Percentiles rank a stretch among this genome's conserved stretches.
phyloP scores from a whole-genome alignment of 2,888 invertebrate genomes.

The Conchocele bisecta region DNA sequence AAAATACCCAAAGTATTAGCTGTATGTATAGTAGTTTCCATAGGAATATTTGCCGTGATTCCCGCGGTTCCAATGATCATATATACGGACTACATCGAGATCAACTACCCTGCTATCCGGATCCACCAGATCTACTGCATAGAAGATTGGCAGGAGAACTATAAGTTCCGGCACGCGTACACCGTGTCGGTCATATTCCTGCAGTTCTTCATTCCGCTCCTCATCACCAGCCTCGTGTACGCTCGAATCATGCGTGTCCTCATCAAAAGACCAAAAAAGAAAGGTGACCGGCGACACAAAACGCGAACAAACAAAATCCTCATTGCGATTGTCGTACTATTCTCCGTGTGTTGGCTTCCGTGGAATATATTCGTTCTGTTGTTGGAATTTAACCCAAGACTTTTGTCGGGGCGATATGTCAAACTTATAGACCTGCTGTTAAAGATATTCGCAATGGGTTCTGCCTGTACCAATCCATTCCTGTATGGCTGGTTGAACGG shows the following conservation, averaged over 20 bases:
- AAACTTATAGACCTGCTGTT: conserved; percentile 76
- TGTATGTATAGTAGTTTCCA: conserved; percentile 66
- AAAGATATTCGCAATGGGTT: conserved; percentile 80
- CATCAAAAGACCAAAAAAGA: conserved; percentile 70
- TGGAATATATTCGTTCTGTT: conserved; percentile 78
- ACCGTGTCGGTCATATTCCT: conserved; percentile 73
- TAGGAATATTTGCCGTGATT: conserved; percentile 69
- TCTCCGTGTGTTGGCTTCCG: conserved; percentile 81
- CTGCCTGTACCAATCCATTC: conserved; percentile 82
- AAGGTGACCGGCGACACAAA: conserved; percentile 67
- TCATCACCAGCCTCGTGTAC: conserved; percentile 76
- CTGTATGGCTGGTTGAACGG: conserved; percentile 82
- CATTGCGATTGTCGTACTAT: conserved; percentile 77
- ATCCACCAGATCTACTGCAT: conserved; percentile 74
- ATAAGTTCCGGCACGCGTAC: conserved; percentile 69
- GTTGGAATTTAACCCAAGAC: conserved; percentile 69
- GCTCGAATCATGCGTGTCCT: conserved; percentile 75
- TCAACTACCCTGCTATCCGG: conserved; percentile 66
- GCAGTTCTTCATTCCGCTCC: conserved; percentile 78
- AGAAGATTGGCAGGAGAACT: conserved; percentile 74
- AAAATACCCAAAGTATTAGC: conserved; percentile 74
- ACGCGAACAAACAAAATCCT: conserved; percentile 79
- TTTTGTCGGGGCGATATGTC: conserved; percentile 72
- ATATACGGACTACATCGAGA: conserved; percentile 65
- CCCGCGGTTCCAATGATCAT: conserved; percentile 78